Percentiles rank a stretch among this genome's conserved stretches.
Evolutionary conservation across 1,140 invertebrate genomes (phyloP).

Genomic region (Melanaphis sacchari): DNA sequence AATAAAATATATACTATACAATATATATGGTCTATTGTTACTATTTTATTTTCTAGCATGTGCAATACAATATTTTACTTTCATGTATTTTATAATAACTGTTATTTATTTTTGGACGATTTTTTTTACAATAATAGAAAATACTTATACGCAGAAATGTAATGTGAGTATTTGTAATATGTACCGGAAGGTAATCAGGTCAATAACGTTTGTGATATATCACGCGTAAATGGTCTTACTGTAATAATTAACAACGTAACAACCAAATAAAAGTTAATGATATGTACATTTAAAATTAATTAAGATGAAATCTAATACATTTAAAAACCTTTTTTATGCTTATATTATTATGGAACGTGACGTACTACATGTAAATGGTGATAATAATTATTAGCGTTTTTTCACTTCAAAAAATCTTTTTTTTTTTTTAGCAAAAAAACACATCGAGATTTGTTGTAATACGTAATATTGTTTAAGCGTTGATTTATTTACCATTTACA

Average conservation of each 20-base stretch:
- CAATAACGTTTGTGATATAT: background rate
- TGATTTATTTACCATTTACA: background rate
- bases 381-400: background rate
- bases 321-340: background rate
- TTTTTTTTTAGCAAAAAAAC: background rate
- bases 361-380: too few relatives aligned
- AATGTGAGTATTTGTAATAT: background rate
- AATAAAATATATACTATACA: too few relatives aligned
- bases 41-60: background rate
- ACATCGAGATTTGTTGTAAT: background rate
- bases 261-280: background rate
- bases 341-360: background rate
- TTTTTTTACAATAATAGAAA: background rate
- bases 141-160: background rate
- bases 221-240: background rate
- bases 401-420: background rate
- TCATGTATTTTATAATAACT: background rate
- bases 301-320: background rate
- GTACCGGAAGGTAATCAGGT: background rate
- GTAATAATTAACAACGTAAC: background rate
- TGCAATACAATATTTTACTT: too few relatives aligned
- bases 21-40: background rate
- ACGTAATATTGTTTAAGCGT: background rate
- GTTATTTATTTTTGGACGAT: background rate
- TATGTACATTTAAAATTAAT: slow-evolving; percentile 22